Conservation (phyloP, 2,797 vertebrate species). For the Sitta carolinensis region DNA sequence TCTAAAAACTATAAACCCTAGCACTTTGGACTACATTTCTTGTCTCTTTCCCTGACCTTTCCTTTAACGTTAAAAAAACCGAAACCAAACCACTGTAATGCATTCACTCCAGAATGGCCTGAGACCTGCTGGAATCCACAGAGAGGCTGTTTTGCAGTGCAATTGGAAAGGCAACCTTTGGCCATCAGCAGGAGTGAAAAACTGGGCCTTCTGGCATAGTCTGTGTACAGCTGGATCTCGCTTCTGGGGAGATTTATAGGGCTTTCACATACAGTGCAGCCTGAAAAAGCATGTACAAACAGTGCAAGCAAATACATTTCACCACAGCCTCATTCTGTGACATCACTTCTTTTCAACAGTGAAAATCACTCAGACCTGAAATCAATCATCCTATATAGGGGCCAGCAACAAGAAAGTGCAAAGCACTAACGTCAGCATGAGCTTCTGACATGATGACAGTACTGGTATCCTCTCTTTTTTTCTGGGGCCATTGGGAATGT, state of each 20-base stretch:
- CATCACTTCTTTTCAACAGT: not conserved
- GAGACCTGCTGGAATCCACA: not conserved
- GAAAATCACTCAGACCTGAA: not conserved
- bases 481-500: not conserved
- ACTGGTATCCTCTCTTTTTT: not conserved
- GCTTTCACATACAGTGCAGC: not conserved
- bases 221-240: not conserved
- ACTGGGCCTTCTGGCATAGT: not conserved
- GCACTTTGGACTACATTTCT: not conserved
- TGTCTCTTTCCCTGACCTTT: not conserved
- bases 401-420: not conserved
- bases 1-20: not conserved
- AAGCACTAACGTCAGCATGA: not conserved
- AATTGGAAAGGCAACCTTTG: not conserved
- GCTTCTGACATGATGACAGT: accelerated
- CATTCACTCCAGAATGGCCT: not conserved
- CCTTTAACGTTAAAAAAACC: not conserved
- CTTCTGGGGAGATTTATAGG: slow-evolving; percentile 14
- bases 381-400: not conserved
- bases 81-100: not conserved
- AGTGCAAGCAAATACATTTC: not conserved
- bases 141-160: not conserved
- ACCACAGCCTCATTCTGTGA: not conserved
- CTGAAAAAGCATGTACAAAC: not conserved
- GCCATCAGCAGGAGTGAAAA: not conserved